Evolutionary conservation across 2,888 invertebrate species (phyloP), one percentile per base, ranked within the genome.

Genomic region (Latrodectus hesperus): DNA sequence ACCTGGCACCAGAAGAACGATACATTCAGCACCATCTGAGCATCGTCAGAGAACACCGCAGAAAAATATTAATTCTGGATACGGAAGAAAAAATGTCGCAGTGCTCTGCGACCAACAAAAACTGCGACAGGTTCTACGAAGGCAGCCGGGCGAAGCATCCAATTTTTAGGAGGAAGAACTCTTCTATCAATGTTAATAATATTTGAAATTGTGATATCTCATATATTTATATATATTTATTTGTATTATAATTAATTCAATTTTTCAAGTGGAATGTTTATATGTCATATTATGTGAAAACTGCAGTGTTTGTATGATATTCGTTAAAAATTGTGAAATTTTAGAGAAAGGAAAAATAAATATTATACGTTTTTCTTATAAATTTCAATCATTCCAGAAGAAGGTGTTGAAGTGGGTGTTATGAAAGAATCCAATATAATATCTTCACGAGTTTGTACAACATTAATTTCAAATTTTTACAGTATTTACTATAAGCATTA

Each of bases 21-120:
- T 80, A 79, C 38, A 75, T 85, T 10, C 72, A 85, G 5, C 79
- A 85, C 9, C 85, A 85, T 8, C 52, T 88, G 12, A 51, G 68
- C 0, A 11, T 88, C 12, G 78, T 88, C 11, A 52, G 64, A 60
- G 70, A 86, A 38, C 78, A 55, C 17, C 68, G 68, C 38, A 55
- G 76, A 38, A 79, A 80, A 6, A 60, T 11, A 60, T 16, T n/a
- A 6, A 12, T 16, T n/a, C 12, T 16, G n/a, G n/a, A 60, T n/a
- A 60, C 10, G n/a, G n/a, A 60, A 11, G 26, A 64, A 51, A 38
- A 38, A 38, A 38, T 6, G 4, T 38, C 38, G 1, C 38, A 38
- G 2, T 38, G 38, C 38, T 38, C 38, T 3, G 2, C 6, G 38
- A 6, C 38, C 4, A 73, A 71, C 49, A 26, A 55, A 14, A 17